These are phyloP conservation scores for Leptinotarsa peninsularis DNA, from an alignment of 2,888 invertebrate genomes.

Conservation along the genomic window DNA sequence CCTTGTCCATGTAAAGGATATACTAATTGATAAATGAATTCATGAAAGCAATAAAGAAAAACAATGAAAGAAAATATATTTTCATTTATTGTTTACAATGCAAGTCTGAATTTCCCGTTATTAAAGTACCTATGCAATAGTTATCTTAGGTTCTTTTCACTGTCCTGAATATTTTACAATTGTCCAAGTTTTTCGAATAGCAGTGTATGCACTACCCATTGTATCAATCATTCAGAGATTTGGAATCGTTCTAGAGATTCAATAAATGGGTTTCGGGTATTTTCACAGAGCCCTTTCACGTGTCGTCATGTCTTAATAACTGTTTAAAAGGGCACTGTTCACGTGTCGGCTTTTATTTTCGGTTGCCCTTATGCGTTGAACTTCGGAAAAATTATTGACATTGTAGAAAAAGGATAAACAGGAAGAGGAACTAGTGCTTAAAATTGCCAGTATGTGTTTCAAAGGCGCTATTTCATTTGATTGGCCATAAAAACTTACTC, in stretches of 20 bases:
- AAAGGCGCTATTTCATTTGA: too few species aligned
- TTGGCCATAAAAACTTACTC: too few species aligned
- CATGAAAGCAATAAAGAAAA: too few species aligned
- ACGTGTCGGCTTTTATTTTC: conserved; percentile 43
- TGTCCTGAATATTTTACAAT: too few species aligned
- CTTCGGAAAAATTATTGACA: conserved; percentile 21
- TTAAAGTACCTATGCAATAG: too few species aligned
- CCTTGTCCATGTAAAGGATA: too few species aligned
- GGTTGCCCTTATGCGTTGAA: conserved; percentile 29
- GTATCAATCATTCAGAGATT: conserved; percentile 42
- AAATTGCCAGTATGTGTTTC: too few species aligned
- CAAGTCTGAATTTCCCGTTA: too few species aligned
- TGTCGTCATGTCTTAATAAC: conserved; percentile 49
- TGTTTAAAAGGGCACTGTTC: conserved; percentile 47
- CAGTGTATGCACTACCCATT: conserved; percentile 35
- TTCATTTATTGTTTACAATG: too few species aligned
- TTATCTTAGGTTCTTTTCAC: too few species aligned
- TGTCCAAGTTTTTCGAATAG: conserved; percentile 15
- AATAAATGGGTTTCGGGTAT: conserved; percentile 41
- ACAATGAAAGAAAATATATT: too few species aligned
- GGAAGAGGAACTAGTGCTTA: background rate
- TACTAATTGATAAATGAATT: too few species aligned
- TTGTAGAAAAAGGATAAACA: background rate
- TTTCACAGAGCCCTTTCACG: conserved; percentile 46
- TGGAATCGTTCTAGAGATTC: conserved; percentile 40